These are phyloP conservation scores for Rallus crepitans DNA, from an alignment of 2,797 vertebrate genomes.

Conservation along the genomic window DNA sequence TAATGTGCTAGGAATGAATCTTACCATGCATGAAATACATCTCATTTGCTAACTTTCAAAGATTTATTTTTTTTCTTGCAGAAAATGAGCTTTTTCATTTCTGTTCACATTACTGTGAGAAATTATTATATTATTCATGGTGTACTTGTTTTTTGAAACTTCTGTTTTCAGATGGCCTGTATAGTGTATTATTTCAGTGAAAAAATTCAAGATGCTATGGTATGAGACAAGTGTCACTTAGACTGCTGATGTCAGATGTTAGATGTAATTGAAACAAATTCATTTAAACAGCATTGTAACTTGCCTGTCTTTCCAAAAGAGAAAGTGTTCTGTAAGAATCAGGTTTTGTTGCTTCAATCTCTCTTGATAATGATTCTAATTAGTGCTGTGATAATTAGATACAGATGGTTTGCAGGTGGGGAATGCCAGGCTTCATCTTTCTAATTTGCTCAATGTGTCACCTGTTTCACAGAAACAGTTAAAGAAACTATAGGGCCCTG, in stretches of 20 bases:
- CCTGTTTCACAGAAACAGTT: background rate
- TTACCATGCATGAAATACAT: slow-evolving; percentile 45
- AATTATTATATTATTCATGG: background rate
- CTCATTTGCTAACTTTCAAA: slow-evolving; percentile 55
- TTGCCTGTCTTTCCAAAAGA: background rate
- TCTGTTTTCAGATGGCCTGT: background rate
- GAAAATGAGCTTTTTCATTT: slow-evolving; percentile 60
- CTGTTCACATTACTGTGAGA: slow-evolving; percentile 23
- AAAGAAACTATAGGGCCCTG: background rate
- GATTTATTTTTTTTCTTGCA: background rate
- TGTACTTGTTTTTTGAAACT: background rate
- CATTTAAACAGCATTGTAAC: background rate
- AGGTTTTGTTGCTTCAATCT: background rate
- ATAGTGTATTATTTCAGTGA: background rate
- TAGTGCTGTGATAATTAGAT: slow-evolving; percentile 27
- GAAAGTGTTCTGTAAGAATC: background rate
- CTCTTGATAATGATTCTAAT: slow-evolving; percentile 41
- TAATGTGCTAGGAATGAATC: slow-evolving; percentile 36
- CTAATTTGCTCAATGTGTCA: background rate
- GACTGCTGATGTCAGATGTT: background rate
- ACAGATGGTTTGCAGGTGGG: background rate
- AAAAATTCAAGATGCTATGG: background rate
- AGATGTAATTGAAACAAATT: background rate
- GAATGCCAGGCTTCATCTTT: background rate
- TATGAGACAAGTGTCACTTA: background rate